These are phyloP conservation scores for Dastarcus helophoroides DNA, from an alignment of 2,888 invertebrate species.

Conservation along the genomic window DNA sequence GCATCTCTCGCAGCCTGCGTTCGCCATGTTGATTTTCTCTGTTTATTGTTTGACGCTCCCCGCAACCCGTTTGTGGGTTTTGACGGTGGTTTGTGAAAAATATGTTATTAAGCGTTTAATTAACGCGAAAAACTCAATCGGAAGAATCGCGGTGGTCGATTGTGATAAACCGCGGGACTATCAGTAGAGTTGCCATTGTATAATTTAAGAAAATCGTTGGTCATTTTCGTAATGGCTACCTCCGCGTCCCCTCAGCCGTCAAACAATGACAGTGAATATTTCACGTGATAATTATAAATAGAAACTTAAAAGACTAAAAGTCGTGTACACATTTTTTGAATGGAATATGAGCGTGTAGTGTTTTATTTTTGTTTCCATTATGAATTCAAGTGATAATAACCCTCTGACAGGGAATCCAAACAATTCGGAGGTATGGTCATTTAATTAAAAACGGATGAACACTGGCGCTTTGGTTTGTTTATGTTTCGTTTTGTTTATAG, in stretches of 20 bases:
- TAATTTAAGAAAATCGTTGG: conserved; percentile 14
- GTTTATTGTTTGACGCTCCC: conserved; percentile 40
- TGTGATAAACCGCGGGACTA: conserved; percentile 12
- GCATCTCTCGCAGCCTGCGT: conserved; percentile 18
- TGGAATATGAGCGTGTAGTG: conserved; percentile 22
- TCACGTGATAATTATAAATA: conserved; percentile 35
- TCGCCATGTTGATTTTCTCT: conserved; percentile 36
- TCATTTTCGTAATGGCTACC: conserved; percentile 51
- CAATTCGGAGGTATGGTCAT: conserved; percentile 44
- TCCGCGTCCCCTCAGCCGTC: conserved; percentile 56
- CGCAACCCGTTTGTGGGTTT: conserved; percentile 30
- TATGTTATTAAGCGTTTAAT: conserved; percentile 27
- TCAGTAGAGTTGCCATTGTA: conserved; percentile 9
- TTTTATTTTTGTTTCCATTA: conserved; percentile 23
- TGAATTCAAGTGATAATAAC: conserved; percentile 48
- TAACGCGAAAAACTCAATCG: conserved; percentile 5
- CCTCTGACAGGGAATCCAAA: conserved; percentile 42
- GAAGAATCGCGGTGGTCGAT: conserved; percentile 7
- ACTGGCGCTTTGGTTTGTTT: too few relatives aligned
- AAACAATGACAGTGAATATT: conserved; percentile 50
- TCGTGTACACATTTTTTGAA: conserved; percentile 19
- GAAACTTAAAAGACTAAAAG: conserved; percentile 18
- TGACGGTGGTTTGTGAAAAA: conserved; percentile 17
- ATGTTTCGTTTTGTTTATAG: too few relatives aligned
- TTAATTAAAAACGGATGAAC: too few relatives aligned